Conservation (phyloP, 2,888 invertebrate genomes). For the Microchrysa polita region DNA sequence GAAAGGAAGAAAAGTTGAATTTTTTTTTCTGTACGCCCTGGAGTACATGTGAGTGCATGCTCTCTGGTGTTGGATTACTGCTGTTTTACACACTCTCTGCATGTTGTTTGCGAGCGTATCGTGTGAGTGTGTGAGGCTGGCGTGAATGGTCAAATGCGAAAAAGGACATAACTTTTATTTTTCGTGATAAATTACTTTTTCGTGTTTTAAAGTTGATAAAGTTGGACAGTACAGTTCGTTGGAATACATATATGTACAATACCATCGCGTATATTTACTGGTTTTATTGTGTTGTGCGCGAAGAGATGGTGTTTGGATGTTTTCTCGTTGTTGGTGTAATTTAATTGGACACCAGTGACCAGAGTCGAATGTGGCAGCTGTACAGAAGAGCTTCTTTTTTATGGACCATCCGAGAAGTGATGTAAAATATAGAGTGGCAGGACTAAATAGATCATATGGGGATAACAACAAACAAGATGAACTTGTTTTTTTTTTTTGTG, state of each 20-base stretch:
- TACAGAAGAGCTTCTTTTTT: too few relatives aligned
- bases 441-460: too few relatives aligned
- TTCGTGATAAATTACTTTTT: constrained; percentile 42
- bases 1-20: too few relatives aligned
- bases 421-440: too few relatives aligned
- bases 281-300: too few relatives aligned
- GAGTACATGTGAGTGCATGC: constrained; percentile 32
- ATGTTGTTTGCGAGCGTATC: neutral
- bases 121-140: neutral
- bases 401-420: too few relatives aligned
- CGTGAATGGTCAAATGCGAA: neutral
- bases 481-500: too few relatives aligned
- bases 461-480: too few relatives aligned
- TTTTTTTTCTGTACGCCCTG: neutral
- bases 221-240: constrained; percentile 21
- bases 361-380: neutral
- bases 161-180: constrained; percentile 31
- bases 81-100: constrained; percentile 27
- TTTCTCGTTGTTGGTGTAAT: constrained; percentile 17
- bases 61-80: constrained; percentile 26
- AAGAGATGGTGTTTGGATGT: too few relatives aligned
- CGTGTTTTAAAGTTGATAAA: constrained; percentile 41
- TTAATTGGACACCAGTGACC: constrained; percentile 39
- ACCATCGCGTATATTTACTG: neutral
- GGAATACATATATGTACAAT: too few relatives aligned